phyloP scores from a whole-genome alignment of 1,140 invertebrate species.

The Saccostrea cuccullata region DNA sequence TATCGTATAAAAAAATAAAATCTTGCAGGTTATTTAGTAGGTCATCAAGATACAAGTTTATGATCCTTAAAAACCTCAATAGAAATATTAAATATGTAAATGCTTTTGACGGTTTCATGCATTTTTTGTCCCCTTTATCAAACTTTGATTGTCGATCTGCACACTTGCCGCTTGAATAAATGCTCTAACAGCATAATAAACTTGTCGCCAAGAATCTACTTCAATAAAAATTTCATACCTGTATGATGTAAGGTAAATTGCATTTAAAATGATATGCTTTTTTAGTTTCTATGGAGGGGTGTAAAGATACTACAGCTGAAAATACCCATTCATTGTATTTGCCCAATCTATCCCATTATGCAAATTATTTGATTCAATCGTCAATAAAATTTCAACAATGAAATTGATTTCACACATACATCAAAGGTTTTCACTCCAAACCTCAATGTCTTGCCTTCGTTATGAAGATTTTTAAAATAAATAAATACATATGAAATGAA shows the following conservation, averaged over 20 bases:
- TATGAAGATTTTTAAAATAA: not conserved
- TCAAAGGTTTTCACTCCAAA: not conserved
- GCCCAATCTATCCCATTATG: constrained; percentile 33
- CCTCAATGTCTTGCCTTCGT: constrained; percentile 6
- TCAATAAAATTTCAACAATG: constrained; percentile 38
- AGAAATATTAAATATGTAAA: constrained; percentile 33
- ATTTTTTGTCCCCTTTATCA: constrained; percentile 17
- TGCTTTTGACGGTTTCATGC: constrained; percentile 17
- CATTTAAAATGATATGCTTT: constrained; percentile 37
- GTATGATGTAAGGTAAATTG: constrained; percentile 34
- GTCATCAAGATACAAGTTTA: constrained; percentile 21
- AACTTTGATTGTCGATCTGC: constrained; percentile 23
- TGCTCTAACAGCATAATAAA: constrained; percentile 13
- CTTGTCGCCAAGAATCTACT: constrained; percentile 34
- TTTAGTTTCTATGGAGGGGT: constrained; percentile 28
- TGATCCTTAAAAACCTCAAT: constrained; percentile 13
- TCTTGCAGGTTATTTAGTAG: not conserved
- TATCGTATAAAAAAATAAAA: not conserved
- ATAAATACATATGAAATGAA: not conserved
- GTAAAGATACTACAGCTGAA: constrained; percentile 12
- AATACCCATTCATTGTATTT: constrained; percentile 28
- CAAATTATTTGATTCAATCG: constrained; percentile 34
- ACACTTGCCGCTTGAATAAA: not conserved
- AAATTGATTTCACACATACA: constrained; percentile 38
- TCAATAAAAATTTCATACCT: constrained; percentile 36